Evolutionary conservation across 2,888 invertebrate genomes (phyloP).

Genomic region (Dusona sp.): DNA sequence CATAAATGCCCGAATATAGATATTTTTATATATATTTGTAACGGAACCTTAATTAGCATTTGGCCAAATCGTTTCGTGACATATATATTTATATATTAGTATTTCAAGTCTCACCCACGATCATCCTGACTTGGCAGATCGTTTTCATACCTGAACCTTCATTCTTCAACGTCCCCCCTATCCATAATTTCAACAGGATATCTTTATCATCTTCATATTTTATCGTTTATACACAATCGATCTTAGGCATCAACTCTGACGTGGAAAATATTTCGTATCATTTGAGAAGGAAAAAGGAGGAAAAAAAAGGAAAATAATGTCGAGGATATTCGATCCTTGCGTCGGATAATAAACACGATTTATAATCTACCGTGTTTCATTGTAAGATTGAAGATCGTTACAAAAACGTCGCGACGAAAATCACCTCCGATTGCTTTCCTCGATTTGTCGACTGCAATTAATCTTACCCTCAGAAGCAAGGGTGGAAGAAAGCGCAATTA

Average conservation of each 20-base stretch:
- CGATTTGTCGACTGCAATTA: conserved; percentile 71
- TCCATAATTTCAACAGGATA: conserved; percentile 29
- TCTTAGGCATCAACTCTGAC: neutral
- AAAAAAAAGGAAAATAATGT: conserved; percentile 1
- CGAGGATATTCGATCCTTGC: conserved; percentile 16
- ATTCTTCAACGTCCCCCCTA: conserved; percentile 30
- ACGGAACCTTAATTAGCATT: conserved; percentile 62
- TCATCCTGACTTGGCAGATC: conserved; percentile 26
- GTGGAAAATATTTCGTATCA: conserved; percentile 22
- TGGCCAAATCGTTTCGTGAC: conserved; percentile 44
- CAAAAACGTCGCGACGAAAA: conserved; percentile 47
- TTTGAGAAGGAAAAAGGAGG: neutral
- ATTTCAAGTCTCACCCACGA: neutral
- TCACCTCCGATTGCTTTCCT: conserved; percentile 64
- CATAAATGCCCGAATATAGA: neutral
- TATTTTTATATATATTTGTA: neutral
- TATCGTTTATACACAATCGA: conserved; percentile 26
- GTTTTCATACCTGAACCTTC: conserved; percentile 26
- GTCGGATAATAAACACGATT: conserved; percentile 22
- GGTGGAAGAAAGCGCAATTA: conserved; percentile 23
- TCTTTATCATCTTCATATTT: conserved; percentile 44
- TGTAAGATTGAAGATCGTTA: conserved; percentile 16
- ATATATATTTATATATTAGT: conserved; percentile 8
- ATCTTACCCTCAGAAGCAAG: conserved; percentile 60
- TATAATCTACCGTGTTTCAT: conserved; percentile 37